Conservation (phyloP, 2,797 vertebrate species). For the Lepidocolaptes lacrymiger region DNA sequence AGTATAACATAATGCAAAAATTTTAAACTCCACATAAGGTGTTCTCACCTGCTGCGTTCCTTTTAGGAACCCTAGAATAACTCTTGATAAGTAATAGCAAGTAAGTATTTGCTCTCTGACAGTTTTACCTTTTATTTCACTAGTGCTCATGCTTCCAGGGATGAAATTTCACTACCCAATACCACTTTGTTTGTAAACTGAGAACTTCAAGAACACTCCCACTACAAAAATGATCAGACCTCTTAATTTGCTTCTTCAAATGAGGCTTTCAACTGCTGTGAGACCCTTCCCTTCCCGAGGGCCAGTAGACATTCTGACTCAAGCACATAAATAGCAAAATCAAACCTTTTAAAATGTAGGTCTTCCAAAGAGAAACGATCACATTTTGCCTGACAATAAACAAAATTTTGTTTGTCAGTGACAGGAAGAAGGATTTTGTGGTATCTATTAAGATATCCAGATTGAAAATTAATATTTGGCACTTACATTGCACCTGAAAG, state of each 20-base stretch:
- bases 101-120: background rate
- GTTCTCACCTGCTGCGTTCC: background rate
- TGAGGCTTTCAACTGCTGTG: background rate
- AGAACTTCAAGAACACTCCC: background rate
- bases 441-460: background rate
- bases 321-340: accelerated
- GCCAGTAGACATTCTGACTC: background rate
- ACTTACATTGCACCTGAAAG: background rate
- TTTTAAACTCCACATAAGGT: background rate
- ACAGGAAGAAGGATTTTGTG: background rate
- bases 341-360: background rate
- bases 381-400: background rate
- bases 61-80: background rate
- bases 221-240: background rate
- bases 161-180: background rate
- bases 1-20: background rate
- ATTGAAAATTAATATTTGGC: background rate
- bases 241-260: background rate
- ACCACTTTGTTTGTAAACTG: background rate
- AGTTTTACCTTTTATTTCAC: background rate
- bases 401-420: background rate
- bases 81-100: background rate
- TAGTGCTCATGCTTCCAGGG: background rate
- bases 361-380: background rate
- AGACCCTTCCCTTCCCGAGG: background rate